phyloP scores from a whole-genome alignment of 2,797 vertebrate genomes.

The Rhinichthys osculus region DNA sequence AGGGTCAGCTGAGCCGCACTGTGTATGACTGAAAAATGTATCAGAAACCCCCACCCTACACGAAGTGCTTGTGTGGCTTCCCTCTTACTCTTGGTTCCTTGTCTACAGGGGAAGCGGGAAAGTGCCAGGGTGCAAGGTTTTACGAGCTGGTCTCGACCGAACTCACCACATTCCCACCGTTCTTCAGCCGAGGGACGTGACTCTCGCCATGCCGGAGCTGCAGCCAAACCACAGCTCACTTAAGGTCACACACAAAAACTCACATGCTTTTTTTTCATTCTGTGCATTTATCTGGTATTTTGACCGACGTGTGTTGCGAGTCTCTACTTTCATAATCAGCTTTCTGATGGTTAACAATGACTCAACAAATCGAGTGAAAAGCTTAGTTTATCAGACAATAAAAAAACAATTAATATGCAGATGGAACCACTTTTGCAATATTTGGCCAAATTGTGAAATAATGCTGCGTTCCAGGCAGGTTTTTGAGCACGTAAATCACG shows the following conservation, averaged over 20 bases:
- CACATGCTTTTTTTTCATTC: background rate
- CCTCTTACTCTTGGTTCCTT: conserved; percentile 80
- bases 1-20: conserved; percentile 82
- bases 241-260: conserved; percentile 54
- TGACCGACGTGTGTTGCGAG: background rate
- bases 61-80: conserved; percentile 81
- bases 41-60: conserved; percentile 72
- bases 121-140: conserved; percentile 92
- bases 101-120: conserved; percentile 86
- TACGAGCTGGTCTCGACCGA: conserved; percentile 87
- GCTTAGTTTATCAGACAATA: background rate
- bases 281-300: background rate
- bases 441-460: background rate
- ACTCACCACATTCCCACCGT: conserved; percentile 90
- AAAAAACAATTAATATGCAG: background rate
- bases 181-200: conserved; percentile 87
- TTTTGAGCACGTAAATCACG: too few relatives aligned
- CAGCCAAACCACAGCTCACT: conserved; percentile 74
- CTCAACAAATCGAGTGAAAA: background rate
- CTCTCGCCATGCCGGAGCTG: conserved; percentile 80
- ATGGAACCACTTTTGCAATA: background rate
- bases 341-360: background rate
- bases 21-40: conserved; percentile 50
- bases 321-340: conserved; percentile 1
- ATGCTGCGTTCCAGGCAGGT: too few relatives aligned